Base-by-base conservation (phyloP, 1,140 invertebrate genomes). In the Achatina immaculata region DNA sequence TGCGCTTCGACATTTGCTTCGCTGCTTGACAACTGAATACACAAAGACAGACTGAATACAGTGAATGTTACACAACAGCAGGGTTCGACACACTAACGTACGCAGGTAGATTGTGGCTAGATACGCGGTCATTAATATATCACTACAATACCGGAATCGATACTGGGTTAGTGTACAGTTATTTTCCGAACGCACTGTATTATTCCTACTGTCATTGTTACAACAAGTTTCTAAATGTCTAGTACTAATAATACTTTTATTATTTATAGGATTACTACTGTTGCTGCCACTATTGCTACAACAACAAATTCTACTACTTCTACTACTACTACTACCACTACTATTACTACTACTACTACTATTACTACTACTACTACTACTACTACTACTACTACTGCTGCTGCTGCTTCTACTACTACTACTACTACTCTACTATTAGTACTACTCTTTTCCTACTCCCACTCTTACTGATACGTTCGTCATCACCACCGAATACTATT, bases 261-360 rank as follows among this genome's bases (percentile, higher is more conserved):
- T 36, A 31, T 34, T 72, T 6, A 11, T n/a, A 11, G 7, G 9
- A n/a, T 42, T 38, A n/a, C 38, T 36, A 31, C 6, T 72, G 24
- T 72, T 19, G 19, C 40, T 72, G 24, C 38, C 36, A 11, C 40
- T 72, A n/a, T 19, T 11, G 19, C 45, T 11, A 48, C 45, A 48
- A 48, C 45, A 48, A 48, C 45, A 48, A 48, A 7, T 36, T 14
- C 38, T 14, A 72, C 40, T 14, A 24, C 36, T 36, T 36, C 69
- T 72, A 72, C 38, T 42, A 31, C 69, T 42, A n/a, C 38, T 42
- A 72, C 69, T 42, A n/a, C 34, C n/a, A 28, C 62, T 66, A n/a
- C 34, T 66, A n/a, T 28, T 34, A 28, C 62, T 66, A 28, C 62
- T 66, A n/a, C 62, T 34, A 28, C 69, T 72, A 31, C 38, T n/a